These are phyloP conservation scores for Onychomys leucogaster DNA, from an alignment of 2,797 vertebrate genomes.

Conservation along the genomic window DNA sequence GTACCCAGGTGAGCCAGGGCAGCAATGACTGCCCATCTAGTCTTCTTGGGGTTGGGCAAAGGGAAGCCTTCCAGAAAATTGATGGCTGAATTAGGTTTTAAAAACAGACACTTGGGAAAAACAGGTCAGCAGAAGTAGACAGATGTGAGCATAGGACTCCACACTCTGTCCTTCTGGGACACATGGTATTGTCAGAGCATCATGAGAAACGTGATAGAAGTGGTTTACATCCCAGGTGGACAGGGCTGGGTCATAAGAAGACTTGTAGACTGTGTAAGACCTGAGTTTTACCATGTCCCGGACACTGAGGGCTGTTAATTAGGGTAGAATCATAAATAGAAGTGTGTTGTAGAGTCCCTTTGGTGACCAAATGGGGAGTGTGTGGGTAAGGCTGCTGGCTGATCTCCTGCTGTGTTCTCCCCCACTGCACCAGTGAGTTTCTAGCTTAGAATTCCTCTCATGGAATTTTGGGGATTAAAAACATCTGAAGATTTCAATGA, in stretches of 20 bases:
- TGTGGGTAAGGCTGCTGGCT: background rate
- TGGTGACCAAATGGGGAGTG: background rate
- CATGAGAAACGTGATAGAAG: background rate
- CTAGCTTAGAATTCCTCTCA: background rate
- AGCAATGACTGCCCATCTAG: background rate
- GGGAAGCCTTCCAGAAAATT: constrained; percentile 26
- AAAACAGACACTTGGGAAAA: constrained; percentile 27
- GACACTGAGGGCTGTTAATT: background rate
- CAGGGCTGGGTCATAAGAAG: background rate
- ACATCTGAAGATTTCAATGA: background rate
- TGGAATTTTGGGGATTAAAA: background rate
- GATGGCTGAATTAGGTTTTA: constrained; percentile 36
- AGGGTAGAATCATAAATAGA: background rate
- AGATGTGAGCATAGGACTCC: background rate
- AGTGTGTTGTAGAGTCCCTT: background rate
- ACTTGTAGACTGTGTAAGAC: background rate
- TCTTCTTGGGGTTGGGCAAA: background rate
- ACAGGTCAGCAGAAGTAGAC: background rate
- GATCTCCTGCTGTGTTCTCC: background rate
- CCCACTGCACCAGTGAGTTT: background rate
- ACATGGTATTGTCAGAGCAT: background rate
- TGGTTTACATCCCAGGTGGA: background rate
- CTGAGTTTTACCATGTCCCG: background rate
- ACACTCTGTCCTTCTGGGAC: background rate
- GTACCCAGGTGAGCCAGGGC: background rate